Evolutionary conservation across 2,113 vertebrate genomes (phyloP), one percentile per base, ranked within the genome.

Genomic region (Scomber scombrus): DNA sequence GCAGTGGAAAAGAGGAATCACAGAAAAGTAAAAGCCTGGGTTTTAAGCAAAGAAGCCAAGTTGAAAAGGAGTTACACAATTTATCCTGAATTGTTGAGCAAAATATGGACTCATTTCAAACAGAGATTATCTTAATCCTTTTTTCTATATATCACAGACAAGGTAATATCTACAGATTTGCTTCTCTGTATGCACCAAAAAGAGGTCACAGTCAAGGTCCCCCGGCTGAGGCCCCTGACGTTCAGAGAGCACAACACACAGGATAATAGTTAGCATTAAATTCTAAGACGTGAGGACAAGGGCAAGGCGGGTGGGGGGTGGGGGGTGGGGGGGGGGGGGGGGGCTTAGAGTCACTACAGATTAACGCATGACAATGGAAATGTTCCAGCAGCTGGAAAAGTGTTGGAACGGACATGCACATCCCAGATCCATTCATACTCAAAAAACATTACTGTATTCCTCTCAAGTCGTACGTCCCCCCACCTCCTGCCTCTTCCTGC

Each of bases 281-380:
- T 40, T 40, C 34, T 40, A 40, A 40, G 34, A 40, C 80, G 73
- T 2, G 34, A 81, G 81, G 85, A 80, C 80, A 11, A 71, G 82
- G 65, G 56, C 50, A 26, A 55, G 50, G 64, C 23, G 23, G 23
- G 23, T 26, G 3, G 23, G 23, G 7, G 34, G 34, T 1, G 34
- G 7, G 31, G 31, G 31, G n/a, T n/a, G n/a, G 5, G 31, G 31
- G 31, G 5, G 26, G 15, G 16, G 2, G 8, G 29, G 3, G 78
- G 64, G 51, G 61, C 65, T 80, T 69, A 74, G 80, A 80, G 87
- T 93, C 90, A 91, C 82, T 51, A 45, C 23, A 52, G 90, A 93
- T 93, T 94, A 90, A 34, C 47, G 66, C 63, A 52, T 5, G 45
- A 91, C 88, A 88, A 92, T 85, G 71, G 81, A 83, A 84, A 86